Percentiles rank a stretch among this genome's conserved stretches.
These are phyloP conservation scores for Ammodytes dubius DNA, from an alignment of 2,113 vertebrate genomes.

Conservation along the genomic window DNA sequence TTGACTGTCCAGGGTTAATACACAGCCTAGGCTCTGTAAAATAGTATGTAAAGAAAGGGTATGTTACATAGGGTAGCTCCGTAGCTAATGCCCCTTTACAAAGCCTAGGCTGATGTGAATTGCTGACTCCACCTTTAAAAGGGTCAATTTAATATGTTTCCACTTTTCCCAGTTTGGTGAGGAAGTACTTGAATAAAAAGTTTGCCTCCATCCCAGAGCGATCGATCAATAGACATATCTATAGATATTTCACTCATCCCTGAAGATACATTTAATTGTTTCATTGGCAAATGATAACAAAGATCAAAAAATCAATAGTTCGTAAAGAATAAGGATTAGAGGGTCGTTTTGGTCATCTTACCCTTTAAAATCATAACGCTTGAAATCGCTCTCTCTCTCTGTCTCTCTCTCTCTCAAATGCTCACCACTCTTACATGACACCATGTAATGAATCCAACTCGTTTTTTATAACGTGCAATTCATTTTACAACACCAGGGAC, in stretches of 20 bases:
- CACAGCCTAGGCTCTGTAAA: neutral
- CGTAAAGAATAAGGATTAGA: no score
- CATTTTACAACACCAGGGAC: constrained; percentile 54
- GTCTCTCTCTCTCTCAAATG: constrained; percentile 31
- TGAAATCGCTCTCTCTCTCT: constrained; percentile 11
- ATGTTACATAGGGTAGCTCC: no score
- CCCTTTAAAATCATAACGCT: neutral
- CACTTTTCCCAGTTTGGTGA: neutral
- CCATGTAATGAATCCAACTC: constrained; percentile 56
- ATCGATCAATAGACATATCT: no score
- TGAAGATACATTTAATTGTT: no score
- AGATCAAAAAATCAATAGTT: no score
- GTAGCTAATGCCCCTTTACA: no score
- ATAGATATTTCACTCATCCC: no score
- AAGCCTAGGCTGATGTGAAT: no score
- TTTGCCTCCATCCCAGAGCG: neutral
- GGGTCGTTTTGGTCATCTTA: neutral
- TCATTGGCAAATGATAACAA: no score
- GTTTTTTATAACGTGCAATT: constrained; percentile 48
- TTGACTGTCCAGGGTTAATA: neutral
- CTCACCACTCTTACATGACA: constrained; percentile 26
- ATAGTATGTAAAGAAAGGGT: no score
- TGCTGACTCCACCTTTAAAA: no score
- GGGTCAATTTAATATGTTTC: neutral
- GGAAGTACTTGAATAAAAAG: neutral